These are phyloP conservation scores for Picus viridis DNA, from an alignment of 2,797 vertebrate species.

Conservation along the genomic window DNA sequence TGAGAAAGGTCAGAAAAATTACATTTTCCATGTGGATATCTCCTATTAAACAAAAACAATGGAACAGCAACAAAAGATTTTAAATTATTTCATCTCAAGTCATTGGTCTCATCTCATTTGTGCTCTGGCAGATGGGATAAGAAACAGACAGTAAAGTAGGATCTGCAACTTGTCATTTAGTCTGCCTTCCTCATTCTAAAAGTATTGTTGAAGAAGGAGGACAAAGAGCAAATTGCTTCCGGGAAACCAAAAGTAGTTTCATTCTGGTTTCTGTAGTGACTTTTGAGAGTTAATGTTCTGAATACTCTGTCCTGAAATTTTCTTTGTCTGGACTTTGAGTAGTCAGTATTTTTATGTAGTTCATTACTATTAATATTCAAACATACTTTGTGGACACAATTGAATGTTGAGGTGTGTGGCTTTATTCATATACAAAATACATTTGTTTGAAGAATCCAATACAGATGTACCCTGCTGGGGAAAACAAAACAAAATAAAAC, in stretches of 20 bases:
- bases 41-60: not conserved
- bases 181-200: not conserved
- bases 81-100: not conserved
- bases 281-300: not conserved
- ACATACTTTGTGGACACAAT: not conserved
- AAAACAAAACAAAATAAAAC: too few relatives aligned
- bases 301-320: not conserved
- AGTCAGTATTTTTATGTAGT: not conserved
- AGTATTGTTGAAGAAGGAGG: not conserved
- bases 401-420: not conserved
- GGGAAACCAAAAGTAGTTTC: not conserved
- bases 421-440: not conserved
- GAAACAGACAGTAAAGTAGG: not conserved
- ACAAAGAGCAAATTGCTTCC: not conserved
- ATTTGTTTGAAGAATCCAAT: not conserved
- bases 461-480: not conserved
- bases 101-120: not conserved
- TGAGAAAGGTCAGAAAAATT: not conserved
- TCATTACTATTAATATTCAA: not conserved
- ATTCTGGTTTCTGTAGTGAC: not conserved
- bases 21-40: not conserved
- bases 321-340: not conserved
- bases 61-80: not conserved
- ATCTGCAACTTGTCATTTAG: not conserved
- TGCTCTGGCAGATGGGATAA: not conserved